phyloP scores from a whole-genome alignment of 2,797 vertebrate genomes.

The Sebastes minor region DNA sequence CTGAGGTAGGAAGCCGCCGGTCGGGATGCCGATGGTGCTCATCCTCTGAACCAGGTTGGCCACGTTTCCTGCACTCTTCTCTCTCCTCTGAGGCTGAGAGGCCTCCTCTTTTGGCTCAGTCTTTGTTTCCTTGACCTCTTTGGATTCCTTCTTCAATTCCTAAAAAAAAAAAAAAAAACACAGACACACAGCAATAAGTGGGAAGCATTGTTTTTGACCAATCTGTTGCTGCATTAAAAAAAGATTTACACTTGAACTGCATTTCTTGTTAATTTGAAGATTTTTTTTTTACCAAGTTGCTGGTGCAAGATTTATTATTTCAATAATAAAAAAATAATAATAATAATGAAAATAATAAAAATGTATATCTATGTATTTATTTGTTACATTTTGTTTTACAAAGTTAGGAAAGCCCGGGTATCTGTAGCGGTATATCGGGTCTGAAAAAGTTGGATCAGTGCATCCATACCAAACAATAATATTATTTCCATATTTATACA shows the following conservation, averaged over 20 bases:
- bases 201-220: background rate
- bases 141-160: conserved; percentile 88
- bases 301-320: too few relatives aligned
- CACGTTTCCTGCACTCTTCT: conserved; percentile 89
- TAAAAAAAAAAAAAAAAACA: conserved; percentile 41
- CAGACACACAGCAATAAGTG: background rate
- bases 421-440: too few relatives aligned
- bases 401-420: too few relatives aligned
- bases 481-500: background rate
- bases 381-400: too few relatives aligned
- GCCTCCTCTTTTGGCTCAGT: conserved; percentile 85
- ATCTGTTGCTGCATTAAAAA: too few relatives aligned
- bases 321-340: too few relatives aligned
- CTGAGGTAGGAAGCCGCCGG: conserved; percentile 89
- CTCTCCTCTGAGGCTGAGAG: conserved; percentile 79
- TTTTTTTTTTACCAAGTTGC: too few relatives aligned
- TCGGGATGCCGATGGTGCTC: conserved; percentile 91
- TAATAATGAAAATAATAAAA: too few relatives aligned
- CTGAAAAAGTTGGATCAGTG: too few relatives aligned
- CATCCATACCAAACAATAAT: background rate
- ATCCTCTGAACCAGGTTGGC: conserved; percentile 95
- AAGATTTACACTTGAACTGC: too few relatives aligned
- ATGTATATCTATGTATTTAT: too few relatives aligned
- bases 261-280: too few relatives aligned
- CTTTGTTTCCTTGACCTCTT: conserved; percentile 83